Percentiles rank a stretch among this genome's conserved stretches.
These are phyloP conservation scores for Trididemnum miniatum DNA, from an alignment of 23 tunicate genomes.

Conservation along the genomic window DNA sequence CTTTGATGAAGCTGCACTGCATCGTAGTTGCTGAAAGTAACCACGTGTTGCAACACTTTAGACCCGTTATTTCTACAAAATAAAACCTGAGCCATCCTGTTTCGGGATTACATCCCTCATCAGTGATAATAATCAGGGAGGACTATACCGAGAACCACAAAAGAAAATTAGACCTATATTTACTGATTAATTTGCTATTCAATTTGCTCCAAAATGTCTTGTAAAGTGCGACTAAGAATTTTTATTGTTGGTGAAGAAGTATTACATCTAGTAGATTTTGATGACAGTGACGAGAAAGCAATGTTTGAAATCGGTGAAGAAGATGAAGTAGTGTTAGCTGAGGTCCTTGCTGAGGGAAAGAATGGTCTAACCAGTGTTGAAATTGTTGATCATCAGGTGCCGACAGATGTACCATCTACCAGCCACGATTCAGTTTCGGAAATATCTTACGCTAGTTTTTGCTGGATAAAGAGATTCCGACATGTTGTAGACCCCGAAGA, in stretches of 20 bases:
- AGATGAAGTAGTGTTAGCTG: conserved; percentile 2
- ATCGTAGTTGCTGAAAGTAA: conserved; percentile 1
- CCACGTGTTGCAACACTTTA: conserved; percentile 6
- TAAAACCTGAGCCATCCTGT: too few relatives aligned
- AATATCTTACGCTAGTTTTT: neutral
- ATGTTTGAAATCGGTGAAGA: neutral
- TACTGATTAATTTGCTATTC: neutral
- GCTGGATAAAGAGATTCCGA: neutral
- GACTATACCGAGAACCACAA: too few relatives aligned
- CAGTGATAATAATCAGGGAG: too few relatives aligned
- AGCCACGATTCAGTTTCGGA: neutral
- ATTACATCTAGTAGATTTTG: neutral
- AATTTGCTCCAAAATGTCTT: neutral
- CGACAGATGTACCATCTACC: neutral
- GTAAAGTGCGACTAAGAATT: neutral
- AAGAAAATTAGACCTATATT: too few relatives aligned
- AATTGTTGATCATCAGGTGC: conserved; percentile 15
- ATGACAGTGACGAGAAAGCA: neutral
- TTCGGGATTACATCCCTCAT: too few relatives aligned
- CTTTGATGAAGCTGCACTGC: neutral
- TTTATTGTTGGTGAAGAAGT: neutral
- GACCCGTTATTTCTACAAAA: neutral
- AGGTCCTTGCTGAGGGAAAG: neutral
- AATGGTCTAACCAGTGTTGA: neutral
- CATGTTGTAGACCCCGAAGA: neutral